phyloP scores from a whole-genome alignment of 2,113 vertebrate species.

The Carassius gibelio region DNA sequence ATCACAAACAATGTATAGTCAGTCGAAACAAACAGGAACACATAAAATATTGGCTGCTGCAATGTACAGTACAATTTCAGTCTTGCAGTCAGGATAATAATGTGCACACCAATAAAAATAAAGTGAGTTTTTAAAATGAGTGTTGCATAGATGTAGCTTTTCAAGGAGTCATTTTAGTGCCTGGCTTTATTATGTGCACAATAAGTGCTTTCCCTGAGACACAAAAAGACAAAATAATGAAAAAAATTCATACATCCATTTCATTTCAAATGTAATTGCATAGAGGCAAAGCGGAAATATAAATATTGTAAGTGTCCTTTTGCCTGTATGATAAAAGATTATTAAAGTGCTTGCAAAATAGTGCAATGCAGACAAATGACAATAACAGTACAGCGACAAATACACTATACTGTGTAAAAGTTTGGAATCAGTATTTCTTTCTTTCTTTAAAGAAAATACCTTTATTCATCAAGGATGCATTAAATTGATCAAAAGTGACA shows the following conservation, averaged over 20 bases:
- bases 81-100: neutral
- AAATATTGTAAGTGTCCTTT: neutral
- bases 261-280: neutral
- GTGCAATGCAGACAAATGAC: neutral
- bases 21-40: conserved; percentile 1
- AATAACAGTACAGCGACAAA: neutral
- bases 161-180: neutral
- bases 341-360: conserved; percentile 8
- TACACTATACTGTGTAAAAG: neutral
- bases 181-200: neutral
- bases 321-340: neutral
- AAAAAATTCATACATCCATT: neutral
- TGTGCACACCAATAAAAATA: neutral
- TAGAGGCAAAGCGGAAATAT: neutral
- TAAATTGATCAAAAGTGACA: neutral
- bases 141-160: neutral
- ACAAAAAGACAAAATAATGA: neutral
- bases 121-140: neutral
- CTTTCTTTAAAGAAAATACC: neutral
- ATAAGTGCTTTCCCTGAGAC: conserved; percentile 10
- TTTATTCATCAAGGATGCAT: neutral
- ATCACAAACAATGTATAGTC: neutral
- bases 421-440: neutral
- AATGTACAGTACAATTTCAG: neutral
- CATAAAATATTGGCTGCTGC: neutral